These are phyloP conservation scores for Allobates femoralis DNA, from an alignment of 2,797 vertebrate genomes.

Conservation along the genomic window DNA sequence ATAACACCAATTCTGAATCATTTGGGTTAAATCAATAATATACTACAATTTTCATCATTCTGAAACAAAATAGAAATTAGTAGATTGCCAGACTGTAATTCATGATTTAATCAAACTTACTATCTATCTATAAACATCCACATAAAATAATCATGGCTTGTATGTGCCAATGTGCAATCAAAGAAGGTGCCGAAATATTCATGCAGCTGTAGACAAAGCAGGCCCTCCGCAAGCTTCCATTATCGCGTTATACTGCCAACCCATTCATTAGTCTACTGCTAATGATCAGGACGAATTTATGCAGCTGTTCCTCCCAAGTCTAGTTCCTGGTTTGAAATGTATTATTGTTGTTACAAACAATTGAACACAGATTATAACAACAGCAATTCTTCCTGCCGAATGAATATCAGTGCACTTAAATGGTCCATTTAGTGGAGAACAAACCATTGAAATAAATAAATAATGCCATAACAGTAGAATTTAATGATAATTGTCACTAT, in stretches of 20 bases:
- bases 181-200: slow-evolving; percentile 34
- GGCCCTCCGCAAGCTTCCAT: slow-evolving; percentile 22
- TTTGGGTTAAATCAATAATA: slow-evolving; percentile 32
- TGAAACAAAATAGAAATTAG: slow-evolving; percentile 52
- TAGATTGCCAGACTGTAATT: slow-evolving; percentile 27
- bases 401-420: slow-evolving; percentile 52
- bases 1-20: not conserved
- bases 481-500: slow-evolving; percentile 34
- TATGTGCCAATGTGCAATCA: slow-evolving; percentile 48
- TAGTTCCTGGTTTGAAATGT: slow-evolving; percentile 51
- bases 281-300: slow-evolving; percentile 60
- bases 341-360: slow-evolving; percentile 64
- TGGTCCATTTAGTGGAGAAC: slow-evolving; percentile 56
- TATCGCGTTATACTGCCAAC: slow-evolving; percentile 49
- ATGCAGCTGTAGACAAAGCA: slow-evolving; percentile 54
- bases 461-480: slow-evolving; percentile 39
- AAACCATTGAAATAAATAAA: slow-evolving; percentile 46
- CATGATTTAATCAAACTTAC: slow-evolving; percentile 58
- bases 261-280: slow-evolving; percentile 60
- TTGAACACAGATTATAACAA: slow-evolving; percentile 63
- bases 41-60: slow-evolving; percentile 39
- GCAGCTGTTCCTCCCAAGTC: slow-evolving; percentile 59
- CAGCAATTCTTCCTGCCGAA: slow-evolving; percentile 52
- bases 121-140: slow-evolving; percentile 58
- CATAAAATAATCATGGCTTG: slow-evolving; percentile 56